Base-by-base conservation (phyloP, 2,797 vertebrate genomes). In the Leptoclinus maculatus region DNA sequence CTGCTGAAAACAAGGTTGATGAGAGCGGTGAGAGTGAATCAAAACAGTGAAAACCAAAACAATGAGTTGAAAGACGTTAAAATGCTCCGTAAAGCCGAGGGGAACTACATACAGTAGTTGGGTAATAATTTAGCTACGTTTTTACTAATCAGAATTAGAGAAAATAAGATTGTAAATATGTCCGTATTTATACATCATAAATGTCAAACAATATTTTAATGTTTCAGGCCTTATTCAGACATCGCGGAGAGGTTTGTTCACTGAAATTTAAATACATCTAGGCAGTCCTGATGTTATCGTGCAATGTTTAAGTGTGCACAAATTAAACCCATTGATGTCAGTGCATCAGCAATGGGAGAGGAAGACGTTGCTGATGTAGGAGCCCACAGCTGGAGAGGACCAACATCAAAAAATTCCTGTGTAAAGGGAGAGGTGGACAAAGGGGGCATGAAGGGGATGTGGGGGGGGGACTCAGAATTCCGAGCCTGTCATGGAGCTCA, bases 401-500 rank as follows among this genome's bases (percentile, higher is more conserved):
- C 17, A 66, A 45, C 13, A 43, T 9, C 10, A 51, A 11, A 32
- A 32, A 39, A 32, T 32, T 25, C 25, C 53, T 57, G 23, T 69
- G 7, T 21, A 10, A 32, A 29, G 19, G 23, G 38, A 43, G 0
- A 69, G 53, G 38, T 53, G 53, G 67, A n/a, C 25, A 43, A 57
- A 16, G 34, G 16, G 17, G 14, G 64, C 29, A 51, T 34, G 71
- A 43, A 51, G 49, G 14, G 47, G 5, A 13, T 5, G 4, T 38
- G 66, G 16, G 4, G 4, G 62, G 45, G 13, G 58, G 38, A 72
- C 23, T 60, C 57, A 27, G 14, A 67, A 39, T 54, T 21, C 36
- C 7, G 45, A 29, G 29, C 16, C 67, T 70, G 82, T 84, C 71
- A 83, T 23, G 27, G 76, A 47, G 59, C 57, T 34, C 38, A 45